phyloP scores from a whole-genome alignment of 2,888 invertebrate genomes.

The Herminia tarsipennalis region DNA sequence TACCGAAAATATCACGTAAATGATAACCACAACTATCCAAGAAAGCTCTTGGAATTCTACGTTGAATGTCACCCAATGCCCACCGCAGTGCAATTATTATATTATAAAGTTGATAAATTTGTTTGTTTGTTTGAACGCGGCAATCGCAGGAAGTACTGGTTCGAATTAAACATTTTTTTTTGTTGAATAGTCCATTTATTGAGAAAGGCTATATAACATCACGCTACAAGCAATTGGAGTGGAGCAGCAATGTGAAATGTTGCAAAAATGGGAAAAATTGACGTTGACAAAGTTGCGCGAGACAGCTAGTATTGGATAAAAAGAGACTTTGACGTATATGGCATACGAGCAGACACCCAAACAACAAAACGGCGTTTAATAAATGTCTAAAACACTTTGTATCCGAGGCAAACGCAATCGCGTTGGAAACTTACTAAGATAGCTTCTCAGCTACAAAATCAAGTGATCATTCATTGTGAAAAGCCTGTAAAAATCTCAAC shows the following conservation, averaged over 20 bases:
- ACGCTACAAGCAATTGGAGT: no score
- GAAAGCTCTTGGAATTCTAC: not conserved
- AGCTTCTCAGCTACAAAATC: not conserved
- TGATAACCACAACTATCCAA: not conserved
- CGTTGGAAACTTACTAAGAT: not conserved
- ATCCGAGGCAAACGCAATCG: not conserved
- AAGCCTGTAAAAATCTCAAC: not conserved
- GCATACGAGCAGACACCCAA: not conserved
- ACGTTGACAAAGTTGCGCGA: no score
- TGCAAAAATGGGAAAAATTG: no score
- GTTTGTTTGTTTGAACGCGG: no score
- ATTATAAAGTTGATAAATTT: not conserved
- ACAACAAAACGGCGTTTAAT: not conserved
- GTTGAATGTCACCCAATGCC: not conserved
- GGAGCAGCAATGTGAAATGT: no score
- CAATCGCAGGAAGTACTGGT: no score
- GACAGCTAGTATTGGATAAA: not conserved
- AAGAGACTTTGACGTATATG: not conserved
- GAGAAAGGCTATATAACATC: no score
- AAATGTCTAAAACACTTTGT: not conserved
- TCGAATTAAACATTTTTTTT: no score
- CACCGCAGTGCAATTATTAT: not conserved
- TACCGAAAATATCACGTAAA: not conserved
- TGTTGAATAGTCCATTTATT: no score
- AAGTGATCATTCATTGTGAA: not conserved